Evolutionary conservation across 2,797 vertebrate species (phyloP).

Genomic region (Coregonus sp.): DNA sequence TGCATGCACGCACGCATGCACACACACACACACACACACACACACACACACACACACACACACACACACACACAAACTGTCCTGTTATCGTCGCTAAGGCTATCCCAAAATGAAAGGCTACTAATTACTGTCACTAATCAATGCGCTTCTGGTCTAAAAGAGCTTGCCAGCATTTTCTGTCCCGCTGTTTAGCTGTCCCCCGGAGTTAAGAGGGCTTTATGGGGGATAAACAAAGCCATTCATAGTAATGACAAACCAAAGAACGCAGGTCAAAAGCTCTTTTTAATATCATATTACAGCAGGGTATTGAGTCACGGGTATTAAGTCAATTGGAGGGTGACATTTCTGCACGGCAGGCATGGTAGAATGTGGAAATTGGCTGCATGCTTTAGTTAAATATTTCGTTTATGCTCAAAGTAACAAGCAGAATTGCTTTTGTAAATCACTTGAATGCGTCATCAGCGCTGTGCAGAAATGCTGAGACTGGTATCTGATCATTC

Average conservation of each 20-base stretch:
- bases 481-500: neutral
- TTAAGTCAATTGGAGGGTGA: conserved; percentile 60
- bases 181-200: conserved; percentile 23
- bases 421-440: neutral
- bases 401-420: neutral
- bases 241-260: conserved; percentile 47
- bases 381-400: neutral
- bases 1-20: too few species aligned
- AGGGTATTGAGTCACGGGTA: conserved; percentile 45
- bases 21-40: too few species aligned
- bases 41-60: neutral
- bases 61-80: neutral
- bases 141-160: conserved; percentile 27
- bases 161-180: conserved; percentile 38
- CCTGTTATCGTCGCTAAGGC: neutral
- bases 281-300: conserved; percentile 46
- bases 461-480: neutral
- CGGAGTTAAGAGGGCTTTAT: conserved; percentile 26
- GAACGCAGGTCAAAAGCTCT: conserved; percentile 47
- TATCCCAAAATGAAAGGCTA: conserved; percentile 18
- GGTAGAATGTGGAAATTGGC: conserved; percentile 36
- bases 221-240: conserved; percentile 51
- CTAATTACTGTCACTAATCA: conserved; percentile 41
- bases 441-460: neutral
- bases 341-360: conserved; percentile 48